Base-by-base conservation (phyloP, 1,140 invertebrate genomes). In the Drosophila nigromelanica region DNA sequence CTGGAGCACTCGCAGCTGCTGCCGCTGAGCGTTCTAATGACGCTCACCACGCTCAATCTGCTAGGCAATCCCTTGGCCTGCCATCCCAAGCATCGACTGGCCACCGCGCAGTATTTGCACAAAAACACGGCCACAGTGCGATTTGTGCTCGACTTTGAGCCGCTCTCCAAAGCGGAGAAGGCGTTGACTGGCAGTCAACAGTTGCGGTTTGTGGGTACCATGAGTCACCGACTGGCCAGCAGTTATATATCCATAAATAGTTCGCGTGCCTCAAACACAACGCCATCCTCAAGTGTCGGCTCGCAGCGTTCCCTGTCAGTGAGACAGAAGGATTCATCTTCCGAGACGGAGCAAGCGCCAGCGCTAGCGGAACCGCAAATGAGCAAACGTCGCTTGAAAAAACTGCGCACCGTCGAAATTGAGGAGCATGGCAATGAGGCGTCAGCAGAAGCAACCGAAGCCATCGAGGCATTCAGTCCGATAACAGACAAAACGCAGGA, bases 51-150 rank as follows among this genome's bases (percentile, higher is more conserved):
- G 80, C 56, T 95, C 7, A 93, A 93, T 61, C 79, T 95, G 8
- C 90, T 93, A 63, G 94, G 94, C 3, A 95, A 95, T 92, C 94
- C 95, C 3, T 73, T 95, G 7, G 92, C 93, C 30, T 95, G 93
- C 86, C 93, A 94, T 91, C 92, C 93, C 0, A 92, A 93, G 37
- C 94, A 95, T 90, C 92, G 95, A 43, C 69, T 92, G 63, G 79
- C 93, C 4, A 93, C 93, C 3, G 93, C 93, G 2, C 92, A 92
- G 76, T 93, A 94, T 90, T 89, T 95, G 8, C 93, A 95, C 89
- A 92, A 93, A 62, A 93, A 93, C 71, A 92, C 93, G 24, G 89
- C 92, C 3, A 92, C 92, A 33, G 92, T 93, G 24, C 93, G 94
- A 90, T 95, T 95, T 90, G 76, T 95, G 51, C 86, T 95, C 18